Base-by-base conservation (phyloP, 2,113 vertebrate genomes). In the Anolis sagrei region DNA sequence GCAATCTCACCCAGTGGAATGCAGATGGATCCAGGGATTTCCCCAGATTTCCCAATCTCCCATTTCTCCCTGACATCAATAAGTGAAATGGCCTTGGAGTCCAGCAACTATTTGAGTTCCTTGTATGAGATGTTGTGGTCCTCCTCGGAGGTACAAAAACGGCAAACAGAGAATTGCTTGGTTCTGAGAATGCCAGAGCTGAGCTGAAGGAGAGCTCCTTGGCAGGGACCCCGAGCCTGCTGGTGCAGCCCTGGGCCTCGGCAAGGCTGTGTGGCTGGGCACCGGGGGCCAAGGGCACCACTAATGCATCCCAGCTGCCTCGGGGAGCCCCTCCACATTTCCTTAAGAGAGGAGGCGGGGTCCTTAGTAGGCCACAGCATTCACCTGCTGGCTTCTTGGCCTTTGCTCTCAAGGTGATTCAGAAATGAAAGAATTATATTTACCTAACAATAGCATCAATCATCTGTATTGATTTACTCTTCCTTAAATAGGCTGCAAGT, bases 21-120 rank as follows among this genome's bases (percentile, higher is more conserved):
- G 85, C 98, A 98, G 70, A 98, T 27, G 2, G 98, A 96, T 0
- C 96, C 97, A 0, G 98, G 98, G 89, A 99, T 99, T 90, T 92
- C 93, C 72, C 98, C 98, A 78, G 95, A 95, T 64, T 97, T 96
- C 27, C 96, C 87, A 74, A 98, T 93, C 95, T 99, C 98, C 97
- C 97, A 98, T 16, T 96, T 96, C 81, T 99, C 98, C 88, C 98
- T 96, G 79, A 99, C 98, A 76, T 99, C 99, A 82, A 99, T 97
- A 72, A 98, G 92, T 2, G 96, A 94, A 87, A 94, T 88, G 1
- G 94, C 88, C n/a, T 88, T 78, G 5, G 79, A 90, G 34, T 95
- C 94, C 87, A 99, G 93, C 87, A 98, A 90, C 76, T 95, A 92
- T 90, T 98, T 98, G 74, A 99, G 94, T 94, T 98, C 93, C 7